A percentile compares a stretch with the other conserved stretches of the same genome.
phyloP scores from a whole-genome alignment of 2,113 vertebrate species.

The Struthidea cinerea region DNA sequence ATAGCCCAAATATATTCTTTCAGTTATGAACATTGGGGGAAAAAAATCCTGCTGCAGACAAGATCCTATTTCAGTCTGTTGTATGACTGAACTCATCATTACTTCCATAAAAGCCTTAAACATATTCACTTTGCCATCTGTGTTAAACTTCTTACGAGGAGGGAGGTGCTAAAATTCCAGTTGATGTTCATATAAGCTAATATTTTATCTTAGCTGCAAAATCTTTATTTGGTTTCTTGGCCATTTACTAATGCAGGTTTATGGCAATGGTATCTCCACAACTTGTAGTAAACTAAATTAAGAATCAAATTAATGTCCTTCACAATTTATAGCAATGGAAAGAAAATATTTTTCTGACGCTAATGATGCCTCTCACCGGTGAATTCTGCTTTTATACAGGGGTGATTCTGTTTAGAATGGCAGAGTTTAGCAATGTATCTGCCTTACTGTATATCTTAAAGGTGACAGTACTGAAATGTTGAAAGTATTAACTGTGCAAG shows the following conservation, averaged over 20 bases:
- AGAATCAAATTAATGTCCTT: not conserved
- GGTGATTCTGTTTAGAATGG: not conserved
- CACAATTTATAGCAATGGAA: not conserved
- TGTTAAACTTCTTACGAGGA: slow-evolving; percentile 1
- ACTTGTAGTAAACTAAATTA: not conserved
- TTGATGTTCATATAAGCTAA: not conserved
- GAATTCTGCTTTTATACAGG: not conserved
- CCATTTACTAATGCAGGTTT: not conserved
- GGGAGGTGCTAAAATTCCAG: not conserved
- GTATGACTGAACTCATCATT: not conserved
- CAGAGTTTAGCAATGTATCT: not conserved
- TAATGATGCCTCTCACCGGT: not conserved
- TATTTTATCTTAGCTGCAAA: not conserved
- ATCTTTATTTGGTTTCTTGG: not conserved
- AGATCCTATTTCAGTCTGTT: not conserved
- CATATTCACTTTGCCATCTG: not conserved
- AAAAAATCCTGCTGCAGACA: not conserved
- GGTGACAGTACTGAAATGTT: not conserved
- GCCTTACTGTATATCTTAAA: not conserved
- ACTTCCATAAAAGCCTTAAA: slow-evolving; percentile 22
- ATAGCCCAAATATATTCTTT: slow-evolving; percentile 18
- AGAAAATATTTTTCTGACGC: slow-evolving; percentile 12
- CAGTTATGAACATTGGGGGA: not conserved
- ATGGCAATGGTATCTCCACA: not conserved
- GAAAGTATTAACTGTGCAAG: not conserved